Conservation (phyloP, 2,888 invertebrate species). For the Hirudinaria manillensis region DNA sequence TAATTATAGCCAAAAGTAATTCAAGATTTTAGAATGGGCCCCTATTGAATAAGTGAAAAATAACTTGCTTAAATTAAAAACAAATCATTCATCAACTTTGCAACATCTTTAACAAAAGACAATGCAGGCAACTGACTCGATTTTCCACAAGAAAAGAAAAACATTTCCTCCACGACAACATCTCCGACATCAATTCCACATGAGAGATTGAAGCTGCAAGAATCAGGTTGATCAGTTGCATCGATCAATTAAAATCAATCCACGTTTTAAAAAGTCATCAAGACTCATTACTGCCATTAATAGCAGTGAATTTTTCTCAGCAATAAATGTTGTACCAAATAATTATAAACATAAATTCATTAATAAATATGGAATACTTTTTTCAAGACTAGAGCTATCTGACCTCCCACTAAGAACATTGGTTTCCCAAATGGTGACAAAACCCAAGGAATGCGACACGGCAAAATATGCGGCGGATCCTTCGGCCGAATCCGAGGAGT, state of each 20-base stretch:
- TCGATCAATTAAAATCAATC: too few species aligned
- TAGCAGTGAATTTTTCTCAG: too few species aligned
- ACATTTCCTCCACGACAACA: not conserved
- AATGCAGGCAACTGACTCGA: conserved; percentile 2
- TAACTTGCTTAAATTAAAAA: too few species aligned
- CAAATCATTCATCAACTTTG: not conserved
- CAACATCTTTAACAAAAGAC: not conserved
- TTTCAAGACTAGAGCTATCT: not conserved
- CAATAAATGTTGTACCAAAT: too few species aligned
- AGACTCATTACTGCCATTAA: too few species aligned
- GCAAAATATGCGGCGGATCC: not conserved
- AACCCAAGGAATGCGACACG: not conserved
- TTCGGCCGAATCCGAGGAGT: not conserved
- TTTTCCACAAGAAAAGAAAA: not conserved
- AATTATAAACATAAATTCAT: too few species aligned
- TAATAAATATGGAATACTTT: not conserved
- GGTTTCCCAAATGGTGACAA: not conserved
- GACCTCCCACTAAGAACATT: not conserved
- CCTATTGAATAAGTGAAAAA: too few species aligned
- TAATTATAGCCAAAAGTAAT: too few species aligned
- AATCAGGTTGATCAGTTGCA: too few species aligned
- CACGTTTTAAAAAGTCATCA: too few species aligned
- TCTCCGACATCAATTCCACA: not conserved
- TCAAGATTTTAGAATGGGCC: too few species aligned
- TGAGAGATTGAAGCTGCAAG: not conserved